These are phyloP conservation scores for Gorsachius magnificus DNA, from an alignment of 2,797 vertebrate species.

Conservation along the genomic window DNA sequence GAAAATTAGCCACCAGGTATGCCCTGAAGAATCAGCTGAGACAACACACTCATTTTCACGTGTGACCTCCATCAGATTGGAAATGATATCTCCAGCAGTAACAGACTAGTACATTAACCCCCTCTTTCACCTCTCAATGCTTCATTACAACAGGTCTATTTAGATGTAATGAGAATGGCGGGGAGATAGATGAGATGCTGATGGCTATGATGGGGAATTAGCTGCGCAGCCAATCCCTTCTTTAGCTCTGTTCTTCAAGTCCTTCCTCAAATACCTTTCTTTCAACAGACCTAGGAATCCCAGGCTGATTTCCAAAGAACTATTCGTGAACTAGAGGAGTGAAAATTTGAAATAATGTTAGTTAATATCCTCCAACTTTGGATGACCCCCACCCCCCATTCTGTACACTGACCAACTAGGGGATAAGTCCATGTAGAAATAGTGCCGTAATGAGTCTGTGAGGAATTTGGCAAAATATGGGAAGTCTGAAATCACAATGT, in stretches of 20 bases:
- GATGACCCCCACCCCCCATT: neutral
- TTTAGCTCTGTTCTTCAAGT: neutral
- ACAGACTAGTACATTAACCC: neutral
- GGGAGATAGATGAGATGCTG: neutral
- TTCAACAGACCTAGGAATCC: neutral
- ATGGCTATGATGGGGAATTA: neutral
- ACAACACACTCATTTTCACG: neutral
- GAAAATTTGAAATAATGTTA: neutral
- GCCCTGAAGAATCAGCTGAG: neutral
- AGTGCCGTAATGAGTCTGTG: neutral
- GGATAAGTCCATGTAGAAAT: neutral
- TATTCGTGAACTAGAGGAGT: neutral
- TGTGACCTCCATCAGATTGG: neutral
- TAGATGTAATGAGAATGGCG: neutral
- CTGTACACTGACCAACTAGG: neutral
- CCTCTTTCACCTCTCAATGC: conserved; percentile 11
- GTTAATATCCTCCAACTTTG: neutral
- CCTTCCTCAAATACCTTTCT: neutral
- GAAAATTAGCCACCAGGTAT: neutral
- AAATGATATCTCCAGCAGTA: neutral
- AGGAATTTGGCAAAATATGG: neutral
- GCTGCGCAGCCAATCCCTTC: neutral
- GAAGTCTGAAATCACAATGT: neutral
- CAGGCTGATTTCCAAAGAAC: neutral
- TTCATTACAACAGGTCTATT: neutral